Percentiles rank a stretch among this genome's conserved stretches.
Evolutionary conservation across 35 echinoderm and acorn worm species (phyloP).

Genomic region (Apostichopus californicus): DNA sequence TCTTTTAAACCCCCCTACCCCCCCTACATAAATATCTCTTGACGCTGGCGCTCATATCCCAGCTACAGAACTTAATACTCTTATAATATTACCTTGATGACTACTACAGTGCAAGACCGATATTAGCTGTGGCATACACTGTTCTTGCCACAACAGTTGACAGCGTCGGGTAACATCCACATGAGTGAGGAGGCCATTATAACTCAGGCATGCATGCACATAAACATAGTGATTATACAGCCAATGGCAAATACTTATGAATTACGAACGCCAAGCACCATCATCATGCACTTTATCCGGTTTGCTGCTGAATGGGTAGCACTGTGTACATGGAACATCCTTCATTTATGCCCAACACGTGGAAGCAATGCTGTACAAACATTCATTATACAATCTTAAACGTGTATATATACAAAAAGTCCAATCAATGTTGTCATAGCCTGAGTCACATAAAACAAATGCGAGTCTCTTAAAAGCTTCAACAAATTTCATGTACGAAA

Average conservation of each 20-base stretch:
- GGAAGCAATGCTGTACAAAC: background rate
- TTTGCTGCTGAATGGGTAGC: no score
- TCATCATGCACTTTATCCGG: no score
- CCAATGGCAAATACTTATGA: background rate
- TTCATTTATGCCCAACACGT: background rate
- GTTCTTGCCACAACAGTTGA: no score
- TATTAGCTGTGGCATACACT: background rate
- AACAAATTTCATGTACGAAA: no score
- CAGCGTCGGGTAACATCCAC: background rate
- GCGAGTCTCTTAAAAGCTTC: no score
- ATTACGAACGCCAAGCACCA: background rate
- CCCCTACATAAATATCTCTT: background rate
- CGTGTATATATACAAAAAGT: no score
- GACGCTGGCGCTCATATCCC: background rate
- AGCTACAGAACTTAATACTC: no score
- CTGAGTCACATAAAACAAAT: no score
- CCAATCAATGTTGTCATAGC: no score
- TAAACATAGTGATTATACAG: background rate
- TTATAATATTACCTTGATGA: no score
- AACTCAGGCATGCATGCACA: background rate
- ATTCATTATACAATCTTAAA: background rate
- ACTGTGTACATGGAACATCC: background rate
- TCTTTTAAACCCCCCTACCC: background rate
- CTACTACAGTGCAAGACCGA: background rate
- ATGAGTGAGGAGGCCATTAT: background rate